Base-by-base conservation (phyloP, 2,888 invertebrate genomes). In the Idaea straminata region DNA sequence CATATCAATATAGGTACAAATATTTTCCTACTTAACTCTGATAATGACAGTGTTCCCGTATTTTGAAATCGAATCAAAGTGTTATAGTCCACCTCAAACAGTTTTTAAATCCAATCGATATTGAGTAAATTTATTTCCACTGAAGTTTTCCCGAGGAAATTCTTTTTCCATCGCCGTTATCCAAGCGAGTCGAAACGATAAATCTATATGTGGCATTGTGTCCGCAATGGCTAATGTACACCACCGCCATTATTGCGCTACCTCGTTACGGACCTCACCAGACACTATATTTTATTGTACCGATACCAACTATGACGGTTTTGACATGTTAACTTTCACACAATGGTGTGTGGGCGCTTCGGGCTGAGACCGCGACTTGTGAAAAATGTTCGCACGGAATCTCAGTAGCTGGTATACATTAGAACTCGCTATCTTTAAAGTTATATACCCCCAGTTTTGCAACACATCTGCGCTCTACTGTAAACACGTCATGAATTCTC, bases 151-250 rank as follows among this genome's bases (percentile, higher is more conserved):
- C 75, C 77, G 77, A 73, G 74, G 82, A 83, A 84, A 86, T 86
- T 85, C 85, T 83, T 86, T 85, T 83, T 81, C 83, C 84, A 83
- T 83, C 79, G 79, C 72, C 77, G 82, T 87, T 87, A 86, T 84
- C 87, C 85, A 76, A 80, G 75, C 65, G 25, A 25, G 25, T 25
- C 25, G 25, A 25, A 25, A 25, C 84, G 77, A 88, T 89, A 89
- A 89, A 88, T 89, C 89, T 59, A 34, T 47, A 88, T 83, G 70
- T 74, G 79, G 85, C 83, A 86, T 89, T 89, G 89, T 82, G 82
- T 76, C 25, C 25, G 77, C 79, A 80, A 78, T 74, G 77, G 84
- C 83, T 88, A 88, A 88, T 88, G 88, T 86, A 84, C 82, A 82
- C 70, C 76, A 72, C 47, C 47, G 74, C 80, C 83, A 83, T 87